Evolutionary conservation across 2,888 invertebrate genomes (phyloP).

Genomic region (Theretra japonica): DNA sequence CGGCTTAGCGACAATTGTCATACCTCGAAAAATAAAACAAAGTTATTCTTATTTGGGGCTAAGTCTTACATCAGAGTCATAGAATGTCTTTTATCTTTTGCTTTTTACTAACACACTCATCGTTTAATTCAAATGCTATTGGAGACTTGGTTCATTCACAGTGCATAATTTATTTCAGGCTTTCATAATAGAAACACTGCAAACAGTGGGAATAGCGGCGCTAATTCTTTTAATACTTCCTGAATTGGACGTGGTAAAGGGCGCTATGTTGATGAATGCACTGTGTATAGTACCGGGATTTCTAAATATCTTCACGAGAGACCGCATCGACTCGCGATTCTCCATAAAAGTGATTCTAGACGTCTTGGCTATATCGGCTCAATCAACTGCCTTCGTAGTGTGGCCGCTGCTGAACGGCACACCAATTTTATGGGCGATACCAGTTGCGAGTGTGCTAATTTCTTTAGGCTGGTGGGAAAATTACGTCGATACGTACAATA

Average conservation of each 20-base stretch:
- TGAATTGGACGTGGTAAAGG: constrained; percentile 91
- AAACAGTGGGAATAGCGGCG: constrained; percentile 90
- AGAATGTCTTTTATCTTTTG: too few species aligned
- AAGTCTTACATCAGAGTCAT: too few species aligned
- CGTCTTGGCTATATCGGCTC: constrained; percentile 85
- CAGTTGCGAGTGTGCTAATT: constrained; percentile 87
- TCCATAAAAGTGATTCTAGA: constrained; percentile 79
- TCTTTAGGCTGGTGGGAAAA: constrained; percentile 95
- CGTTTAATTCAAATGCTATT: too few species aligned
- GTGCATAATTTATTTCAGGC: constrained; percentile 64
- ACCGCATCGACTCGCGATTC: constrained; percentile 64
- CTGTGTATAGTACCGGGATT: constrained; percentile 93
- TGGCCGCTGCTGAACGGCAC: constrained; percentile 86
- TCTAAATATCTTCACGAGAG: constrained; percentile 84
- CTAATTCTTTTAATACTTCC: constrained; percentile 91
- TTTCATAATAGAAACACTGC: constrained; percentile 90
- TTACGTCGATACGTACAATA: constrained; percentile 82
- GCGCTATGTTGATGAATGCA: constrained; percentile 93
- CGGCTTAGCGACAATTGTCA: too few species aligned
- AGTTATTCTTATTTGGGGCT: too few species aligned
- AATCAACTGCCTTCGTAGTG: constrained; percentile 87
- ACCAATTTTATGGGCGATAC: constrained; percentile 84
- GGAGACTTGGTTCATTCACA: too few species aligned
- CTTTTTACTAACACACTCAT: too few species aligned
- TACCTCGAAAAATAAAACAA: too few species aligned